Conservation (phyloP, 1,140 invertebrate genomes). For the Acromyrmex charruanus region DNA sequence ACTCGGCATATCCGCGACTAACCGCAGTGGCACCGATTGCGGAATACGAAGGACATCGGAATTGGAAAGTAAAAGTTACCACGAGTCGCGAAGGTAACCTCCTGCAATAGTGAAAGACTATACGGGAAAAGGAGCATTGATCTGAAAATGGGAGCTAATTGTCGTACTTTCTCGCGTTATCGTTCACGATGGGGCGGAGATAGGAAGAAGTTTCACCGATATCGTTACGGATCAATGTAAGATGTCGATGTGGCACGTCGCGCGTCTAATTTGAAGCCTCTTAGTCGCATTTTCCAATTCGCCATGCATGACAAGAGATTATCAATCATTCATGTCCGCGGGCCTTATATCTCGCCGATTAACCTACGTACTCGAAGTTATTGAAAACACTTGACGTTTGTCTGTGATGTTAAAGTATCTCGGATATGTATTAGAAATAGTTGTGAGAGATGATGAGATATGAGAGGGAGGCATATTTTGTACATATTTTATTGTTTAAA, state of each 20-base stretch:
- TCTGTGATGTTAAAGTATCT: not conserved
- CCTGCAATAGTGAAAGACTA: slow-evolving; percentile 47
- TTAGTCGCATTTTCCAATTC: slow-evolving; percentile 34
- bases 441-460: slow-evolving; percentile 1
- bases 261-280: not conserved
- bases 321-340: not conserved
- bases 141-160: slow-evolving; percentile 68
- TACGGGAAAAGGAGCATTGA: slow-evolving; percentile 51
- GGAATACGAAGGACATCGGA: slow-evolving; percentile 48
- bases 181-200: slow-evolving; percentile 26
- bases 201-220: slow-evolving; percentile 42
- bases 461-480: not conserved
- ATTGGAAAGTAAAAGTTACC: slow-evolving; percentile 71
- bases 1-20: slow-evolving; percentile 13
- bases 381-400: not conserved
- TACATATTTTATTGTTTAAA: not conserved
- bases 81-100: slow-evolving; percentile 28
- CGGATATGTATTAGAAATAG: not conserved
- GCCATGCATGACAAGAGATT: slow-evolving; percentile 44
- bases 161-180: slow-evolving; percentile 69
- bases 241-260: slow-evolving; percentile 24
- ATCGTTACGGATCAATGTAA: not conserved
- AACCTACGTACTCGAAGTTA: not conserved
- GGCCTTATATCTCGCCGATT: not conserved
- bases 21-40: slow-evolving; percentile 48